Base-by-base conservation (phyloP, 2,113 vertebrate genomes). In the Strix aluco region DNA sequence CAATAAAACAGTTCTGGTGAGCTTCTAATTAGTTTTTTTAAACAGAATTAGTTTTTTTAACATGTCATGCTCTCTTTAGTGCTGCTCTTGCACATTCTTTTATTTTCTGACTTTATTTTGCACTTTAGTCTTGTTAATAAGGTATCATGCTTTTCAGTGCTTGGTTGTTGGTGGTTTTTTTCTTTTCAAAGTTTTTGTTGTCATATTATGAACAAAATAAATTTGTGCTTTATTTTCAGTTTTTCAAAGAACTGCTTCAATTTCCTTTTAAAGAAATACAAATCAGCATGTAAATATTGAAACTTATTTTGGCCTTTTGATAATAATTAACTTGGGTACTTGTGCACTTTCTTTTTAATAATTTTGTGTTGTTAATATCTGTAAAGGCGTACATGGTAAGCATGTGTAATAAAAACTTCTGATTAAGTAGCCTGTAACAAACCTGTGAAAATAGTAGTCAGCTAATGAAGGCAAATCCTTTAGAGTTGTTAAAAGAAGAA, bases 51-150 rank as follows among this genome's bases (percentile, higher is more conserved):
- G 1, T 0, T 15, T 46, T 65, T 86, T 58, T 44, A 66, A 44
- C 9, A 3, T 6, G 0, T 29, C 0, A 1, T 13, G 59, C 1
- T 79, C 12, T 77, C 40, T 73, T 54, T 47, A 86, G 22, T 78
- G 32, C 22, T 74, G 4, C 26, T 87, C 18, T 81, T 84, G 18
- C 15, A 44, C 4, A 2, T 81, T 86, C 19, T 86, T 92, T 77
- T 86, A 20, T 83, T 74, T 62, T 26, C 30, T 54, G 29, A 58
- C 32, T 72, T 77, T 1, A 29, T 82, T 86, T 86, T 32, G n/a
- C 4, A 2, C 18, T 80, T 79, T 4, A 19, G 5, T 10, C 38
- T 51, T 86, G 13, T 78, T 73, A 65, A 19, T 52, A 57, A 93
- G 11, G 3, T n/a, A 34, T 59, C 3, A 8, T 81, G 15, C 11